These are phyloP conservation scores for Drosophila paranaensis DNA, from an alignment of 2,888 invertebrate species.

Conservation along the genomic window DNA sequence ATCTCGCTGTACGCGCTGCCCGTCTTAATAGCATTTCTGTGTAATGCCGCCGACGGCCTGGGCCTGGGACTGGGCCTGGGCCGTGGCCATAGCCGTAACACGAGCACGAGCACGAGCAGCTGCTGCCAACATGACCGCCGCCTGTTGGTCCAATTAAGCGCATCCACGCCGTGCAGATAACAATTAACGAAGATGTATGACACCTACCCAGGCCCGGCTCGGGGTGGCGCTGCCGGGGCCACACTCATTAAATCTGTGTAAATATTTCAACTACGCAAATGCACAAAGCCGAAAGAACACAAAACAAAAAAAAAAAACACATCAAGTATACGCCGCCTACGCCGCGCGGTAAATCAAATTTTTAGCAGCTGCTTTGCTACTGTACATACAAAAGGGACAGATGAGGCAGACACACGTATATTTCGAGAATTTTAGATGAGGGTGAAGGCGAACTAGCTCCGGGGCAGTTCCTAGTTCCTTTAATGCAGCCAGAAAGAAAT, in stretches of 20 bases:
- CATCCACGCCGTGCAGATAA: slow-evolving; percentile 68
- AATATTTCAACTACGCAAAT: slow-evolving; percentile 55
- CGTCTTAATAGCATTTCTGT: slow-evolving; percentile 80
- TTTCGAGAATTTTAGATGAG: background rate
- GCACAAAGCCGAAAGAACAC: slow-evolving; percentile 9
- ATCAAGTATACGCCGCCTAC: slow-evolving; percentile 71
- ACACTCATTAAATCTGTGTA: slow-evolving; percentile 62
- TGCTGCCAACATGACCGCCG: slow-evolving; percentile 52
- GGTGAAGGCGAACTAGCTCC: background rate
- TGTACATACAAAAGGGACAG: slow-evolving; percentile 33
- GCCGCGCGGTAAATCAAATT: slow-evolving; percentile 42
- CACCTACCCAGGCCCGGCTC: slow-evolving; percentile 6
- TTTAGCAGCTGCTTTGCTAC: slow-evolving; percentile 32
- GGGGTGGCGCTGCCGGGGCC: slow-evolving; percentile 16
- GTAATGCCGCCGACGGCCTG: slow-evolving; percentile 49
- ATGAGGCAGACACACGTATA: background rate
- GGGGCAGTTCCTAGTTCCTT: slow-evolving; percentile 44
- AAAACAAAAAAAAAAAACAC: slow-evolving; percentile 23
- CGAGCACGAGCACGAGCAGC: slow-evolving; percentile 17
- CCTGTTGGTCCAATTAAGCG: slow-evolving; percentile 70
- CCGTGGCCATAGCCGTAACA: slow-evolving; percentile 14
- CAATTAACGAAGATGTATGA: slow-evolving; percentile 76
- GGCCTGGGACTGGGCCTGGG: slow-evolving; percentile 4
- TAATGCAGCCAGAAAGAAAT: slow-evolving; percentile 24
- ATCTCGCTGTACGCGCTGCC: slow-evolving; percentile 74